Base-by-base conservation (phyloP, 2,888 invertebrate genomes). In the Pseudanteris insignis region DNA sequence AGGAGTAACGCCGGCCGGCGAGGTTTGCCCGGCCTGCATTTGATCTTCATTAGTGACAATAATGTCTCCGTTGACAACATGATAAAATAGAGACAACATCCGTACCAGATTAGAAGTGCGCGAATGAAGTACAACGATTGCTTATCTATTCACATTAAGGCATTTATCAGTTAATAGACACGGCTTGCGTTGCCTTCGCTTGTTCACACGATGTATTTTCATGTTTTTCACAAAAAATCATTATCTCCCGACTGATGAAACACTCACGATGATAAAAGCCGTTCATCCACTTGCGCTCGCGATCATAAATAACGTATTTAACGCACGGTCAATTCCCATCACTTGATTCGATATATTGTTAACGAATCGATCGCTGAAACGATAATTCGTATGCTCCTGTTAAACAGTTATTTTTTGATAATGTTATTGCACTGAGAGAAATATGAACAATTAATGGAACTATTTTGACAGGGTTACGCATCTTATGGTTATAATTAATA, bases 261-360 rank as follows among this genome's bases (percentile, higher is more conserved):
- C 36, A 21, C 12, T 38, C 26, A 29, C 6, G 10, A 12, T 10
- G 44, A 50, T 44, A 50, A 58, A 33, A 15, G 9, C 32, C 43
- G 30, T 29, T 36, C 57, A 43, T 41, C 30, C 21, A 43, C 6
- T 15, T 18, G 18, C 36, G 11, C n/a, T n/a, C n/a, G n/a, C n/a
- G n/a, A n/a, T n/a, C n/a, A n/a, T 40, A 46, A 61, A 64, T 63
- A 65, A 64, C 59, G 63, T 55, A 57, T 75, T n/a, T n/a, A n/a
- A n/a, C n/a, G n/a, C n/a, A n/a, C n/a, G n/a, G n/a, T n/a, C n/a
- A n/a, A n/a, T n/a, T n/a, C n/a, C n/a, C n/a, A n/a, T n/a, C n/a
- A n/a, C n/a, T n/a, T n/a, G n/a, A n/a, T n/a, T n/a, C n/a, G n/a
- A n/a, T n/a, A n/a, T n/a, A n/a, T n/a, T n/a, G n/a, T n/a, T n/a